Evolutionary conservation across 2,113 vertebrate genomes (phyloP), one percentile per base, ranked within the genome.

Genomic region (Pelecanoides urinatrix): DNA sequence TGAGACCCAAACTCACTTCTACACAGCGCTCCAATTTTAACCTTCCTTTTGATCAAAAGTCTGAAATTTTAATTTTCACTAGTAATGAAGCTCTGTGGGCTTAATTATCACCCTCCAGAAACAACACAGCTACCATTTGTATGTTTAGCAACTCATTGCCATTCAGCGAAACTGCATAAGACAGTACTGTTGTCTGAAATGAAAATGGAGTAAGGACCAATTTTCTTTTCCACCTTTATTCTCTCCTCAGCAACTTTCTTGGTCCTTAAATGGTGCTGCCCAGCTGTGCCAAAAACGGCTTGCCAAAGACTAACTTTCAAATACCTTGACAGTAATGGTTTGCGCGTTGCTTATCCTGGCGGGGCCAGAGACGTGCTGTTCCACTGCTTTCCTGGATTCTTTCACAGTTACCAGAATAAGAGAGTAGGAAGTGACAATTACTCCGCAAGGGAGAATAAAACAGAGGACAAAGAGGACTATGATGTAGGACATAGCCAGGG

Each of bases 301-400:
- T 70, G 29, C 73, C 18, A 32, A 61, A 65, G 58, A 25, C 10
- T 81, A 77, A 81, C 19, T 63, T 90, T n/a, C 38, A 63, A 92
- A 96, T 94, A 98, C 98, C 98, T 98, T 98, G 13, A 98, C 94
- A 65, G 98, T 98, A 65, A 98, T 90, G 16, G 88, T 92, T 87
- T 98, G 98, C 18, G 97, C 79, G n/a, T 96, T 98, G 96, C 90
- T 97, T 92, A 98, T 98, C 79, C 96, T 97, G 10, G 85, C 79
- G 7, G 90, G 90, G 75, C 96, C 82, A 0, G 95, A 87, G 18
- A 96, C 59, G 4, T 98, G 98, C 59, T 96, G 96, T 92, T 98
- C 95, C 96, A 98, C 96, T 20, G 98, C 98, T 95, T 95, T 98
- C 77, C 94, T 97, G 55, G 98, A 98, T 49, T 95, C 96, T 18